Evolutionary conservation across 92 coral and sea anemone genomes (phyloP).

Genomic region (Desmophyllum pertusum): DNA sequence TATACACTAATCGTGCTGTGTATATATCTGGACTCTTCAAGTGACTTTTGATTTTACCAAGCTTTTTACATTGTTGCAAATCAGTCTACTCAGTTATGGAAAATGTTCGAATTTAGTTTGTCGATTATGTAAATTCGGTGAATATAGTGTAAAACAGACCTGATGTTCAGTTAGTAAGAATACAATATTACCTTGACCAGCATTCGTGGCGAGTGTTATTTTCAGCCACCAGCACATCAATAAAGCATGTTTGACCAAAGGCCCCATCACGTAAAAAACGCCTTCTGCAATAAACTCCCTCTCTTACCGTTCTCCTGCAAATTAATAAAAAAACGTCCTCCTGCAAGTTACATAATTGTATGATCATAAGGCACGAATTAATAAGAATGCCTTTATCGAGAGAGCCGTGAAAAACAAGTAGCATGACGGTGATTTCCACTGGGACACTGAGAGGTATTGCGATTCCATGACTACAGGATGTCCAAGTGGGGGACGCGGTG

Average conservation of each 20-base stretch:
- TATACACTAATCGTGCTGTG: too few species aligned
- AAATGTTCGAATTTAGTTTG: not conserved
- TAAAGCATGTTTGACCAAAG: not conserved
- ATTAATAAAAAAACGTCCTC: too few species aligned
- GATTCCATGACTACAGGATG: too few species aligned
- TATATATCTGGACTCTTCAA: too few species aligned
- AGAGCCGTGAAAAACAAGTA: too few species aligned
- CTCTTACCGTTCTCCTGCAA: not conserved
- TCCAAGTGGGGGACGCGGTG: too few species aligned
- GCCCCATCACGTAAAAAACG: not conserved
- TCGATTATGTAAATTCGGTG: not conserved
- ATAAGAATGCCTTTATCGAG: too few species aligned
- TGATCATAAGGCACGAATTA: not conserved
- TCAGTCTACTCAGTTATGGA: not conserved
- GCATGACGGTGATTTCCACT: too few species aligned
- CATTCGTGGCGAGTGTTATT: not conserved
- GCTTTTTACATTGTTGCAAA: too few species aligned
- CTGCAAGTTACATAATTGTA: too few species aligned
- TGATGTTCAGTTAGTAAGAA: not conserved
- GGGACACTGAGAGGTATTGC: too few species aligned
- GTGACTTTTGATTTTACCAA: too few species aligned
- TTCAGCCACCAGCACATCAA: conserved; percentile 1
- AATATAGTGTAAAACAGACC: not conserved
- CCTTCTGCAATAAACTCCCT: not conserved
- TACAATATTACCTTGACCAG: conserved; percentile 1